A percentile compares a stretch with the other conserved stretches of the same genome.
These are phyloP conservation scores for Bombus waltoni DNA, from an alignment of 1,140 invertebrate species.

Conservation along the genomic window DNA sequence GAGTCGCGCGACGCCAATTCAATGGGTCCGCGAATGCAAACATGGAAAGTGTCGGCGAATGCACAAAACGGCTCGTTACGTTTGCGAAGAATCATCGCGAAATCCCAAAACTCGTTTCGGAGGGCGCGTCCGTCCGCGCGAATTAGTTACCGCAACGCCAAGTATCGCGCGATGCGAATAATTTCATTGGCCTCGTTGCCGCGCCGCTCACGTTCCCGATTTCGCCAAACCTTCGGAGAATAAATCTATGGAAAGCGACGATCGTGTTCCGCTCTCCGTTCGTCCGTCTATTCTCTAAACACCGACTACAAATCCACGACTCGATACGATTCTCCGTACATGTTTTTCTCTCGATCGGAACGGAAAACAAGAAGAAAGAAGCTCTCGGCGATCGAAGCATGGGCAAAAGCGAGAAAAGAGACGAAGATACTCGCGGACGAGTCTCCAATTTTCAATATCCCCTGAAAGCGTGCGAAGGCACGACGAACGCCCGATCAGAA, in stretches of 20 bases:
- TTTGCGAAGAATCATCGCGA: background rate
- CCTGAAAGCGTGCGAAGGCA: background rate
- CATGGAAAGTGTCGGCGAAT: conserved; percentile 16
- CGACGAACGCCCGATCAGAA: conserved; percentile 20
- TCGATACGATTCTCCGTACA: background rate
- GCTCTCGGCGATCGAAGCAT: background rate
- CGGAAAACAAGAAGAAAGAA: background rate
- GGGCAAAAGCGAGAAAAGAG: no score
- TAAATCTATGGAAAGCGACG: background rate
- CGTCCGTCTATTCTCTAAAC: background rate
- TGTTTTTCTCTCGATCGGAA: background rate
- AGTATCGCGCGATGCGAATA: background rate
- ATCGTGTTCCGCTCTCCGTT: no score
- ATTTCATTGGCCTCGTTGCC: background rate
- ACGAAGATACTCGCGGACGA: background rate
- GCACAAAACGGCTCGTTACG: conserved; percentile 30
- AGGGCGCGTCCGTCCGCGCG: background rate
- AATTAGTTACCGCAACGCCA: background rate
- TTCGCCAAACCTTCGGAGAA: background rate
- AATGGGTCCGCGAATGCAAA: conserved; percentile 27
- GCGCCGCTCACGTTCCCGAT: background rate
- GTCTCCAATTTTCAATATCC: conserved; percentile 36
- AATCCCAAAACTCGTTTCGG: conserved; percentile 19
- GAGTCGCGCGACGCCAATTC: background rate
- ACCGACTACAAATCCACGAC: background rate